Conservation (phyloP, 2,888 invertebrate species). For the Idaea aversata region DNA sequence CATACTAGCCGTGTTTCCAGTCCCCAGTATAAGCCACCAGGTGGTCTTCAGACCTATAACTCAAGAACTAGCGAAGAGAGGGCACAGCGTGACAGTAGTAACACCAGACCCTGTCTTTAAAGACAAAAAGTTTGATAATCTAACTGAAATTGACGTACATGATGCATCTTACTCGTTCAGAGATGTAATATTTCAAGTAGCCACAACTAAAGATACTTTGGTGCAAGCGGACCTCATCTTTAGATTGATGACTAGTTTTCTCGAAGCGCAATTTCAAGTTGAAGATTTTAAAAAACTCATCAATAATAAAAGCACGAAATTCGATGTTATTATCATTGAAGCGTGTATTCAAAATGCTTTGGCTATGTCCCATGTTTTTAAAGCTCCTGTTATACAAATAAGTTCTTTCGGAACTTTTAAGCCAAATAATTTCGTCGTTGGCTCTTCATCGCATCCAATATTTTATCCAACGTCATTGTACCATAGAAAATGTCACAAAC, state of each 20-base stretch:
- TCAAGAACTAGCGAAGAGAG: conserved; percentile 9
- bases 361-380: conserved; percentile 34
- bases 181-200: too few species aligned
- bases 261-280: conserved; percentile 30
- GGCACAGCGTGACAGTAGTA: conserved; percentile 17
- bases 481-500: conserved; percentile 30
- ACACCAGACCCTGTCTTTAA: conserved; percentile 12
- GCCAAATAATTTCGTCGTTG: conserved; percentile 24
- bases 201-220: too few species aligned
- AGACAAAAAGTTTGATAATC: background rate
- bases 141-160: background rate
- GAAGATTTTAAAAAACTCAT: conserved; percentile 31
- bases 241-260: conserved; percentile 4
- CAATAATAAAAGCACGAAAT: conserved; percentile 22
- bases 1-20: conserved; percentile 17
- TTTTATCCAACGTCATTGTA: conserved; percentile 27
- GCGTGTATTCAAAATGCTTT: conserved; percentile 30
- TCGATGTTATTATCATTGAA: conserved; percentile 44
- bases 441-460: conserved; percentile 31
- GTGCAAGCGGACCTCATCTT: too few species aligned
- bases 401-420: conserved; percentile 37
- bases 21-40: conserved; percentile 16
- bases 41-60: conserved; percentile 10
- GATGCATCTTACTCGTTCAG: background rate
- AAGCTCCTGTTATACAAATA: conserved; percentile 40